phyloP scores from a whole-genome alignment of 2,888 invertebrate species.

The Melanchra persicariae region DNA sequence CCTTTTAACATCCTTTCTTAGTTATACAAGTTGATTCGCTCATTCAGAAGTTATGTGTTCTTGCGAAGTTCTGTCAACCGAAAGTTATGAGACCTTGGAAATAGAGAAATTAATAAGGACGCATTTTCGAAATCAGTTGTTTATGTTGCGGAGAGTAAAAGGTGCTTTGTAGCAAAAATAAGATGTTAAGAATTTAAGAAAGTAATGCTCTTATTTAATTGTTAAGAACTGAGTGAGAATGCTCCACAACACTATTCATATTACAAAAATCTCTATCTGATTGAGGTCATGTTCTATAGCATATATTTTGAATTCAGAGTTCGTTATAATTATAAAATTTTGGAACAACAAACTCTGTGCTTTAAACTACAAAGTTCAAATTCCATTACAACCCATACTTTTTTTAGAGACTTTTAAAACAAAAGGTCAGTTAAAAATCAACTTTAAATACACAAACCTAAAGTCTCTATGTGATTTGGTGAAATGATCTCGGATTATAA shows the following conservation, averaged over 20 bases:
- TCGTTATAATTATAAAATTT: too few species aligned
- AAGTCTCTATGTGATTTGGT: background rate
- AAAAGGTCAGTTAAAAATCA: too few species aligned
- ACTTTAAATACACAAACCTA: too few species aligned
- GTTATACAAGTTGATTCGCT: slow-evolving; percentile 1
- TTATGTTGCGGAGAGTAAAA: background rate
- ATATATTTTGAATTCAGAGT: background rate
- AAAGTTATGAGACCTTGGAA: background rate
- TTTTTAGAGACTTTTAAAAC: too few species aligned
- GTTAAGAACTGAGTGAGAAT: too few species aligned
- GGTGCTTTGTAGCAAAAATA: background rate
- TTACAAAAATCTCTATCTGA: background rate
- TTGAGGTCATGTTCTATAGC: background rate
- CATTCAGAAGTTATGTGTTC: slow-evolving; percentile 17
- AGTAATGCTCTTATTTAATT: too few species aligned
- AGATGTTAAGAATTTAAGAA: background rate
- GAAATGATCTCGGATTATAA: background rate
- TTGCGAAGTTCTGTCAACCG: background rate
- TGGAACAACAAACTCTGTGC: too few species aligned
- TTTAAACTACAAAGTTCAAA: too few species aligned
- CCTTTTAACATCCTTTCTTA: slow-evolving; percentile 13
- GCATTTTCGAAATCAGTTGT: background rate
- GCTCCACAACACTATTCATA: background rate
- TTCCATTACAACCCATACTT: too few species aligned
- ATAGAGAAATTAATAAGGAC: background rate